Evolutionary conservation across 2,888 invertebrate genomes (phyloP).

Genomic region (Protodeltote pygarga): DNA sequence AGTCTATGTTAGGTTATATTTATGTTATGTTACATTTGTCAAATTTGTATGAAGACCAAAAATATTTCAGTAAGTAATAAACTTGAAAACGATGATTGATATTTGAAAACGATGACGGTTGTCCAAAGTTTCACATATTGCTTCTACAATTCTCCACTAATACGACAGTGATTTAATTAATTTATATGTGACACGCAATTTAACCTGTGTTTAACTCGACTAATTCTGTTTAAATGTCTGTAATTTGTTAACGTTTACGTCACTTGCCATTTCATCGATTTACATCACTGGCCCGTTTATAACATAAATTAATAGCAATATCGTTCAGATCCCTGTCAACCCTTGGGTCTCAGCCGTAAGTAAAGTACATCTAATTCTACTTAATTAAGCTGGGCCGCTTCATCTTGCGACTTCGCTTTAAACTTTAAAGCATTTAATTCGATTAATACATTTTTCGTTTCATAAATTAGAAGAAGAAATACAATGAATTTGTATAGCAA

Average conservation of each 20-base stretch:
- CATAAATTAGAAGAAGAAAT: too few species aligned
- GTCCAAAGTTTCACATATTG: conserved; percentile 1
- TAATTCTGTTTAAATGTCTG: conserved; percentile 37
- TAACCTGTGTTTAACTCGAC: conserved; percentile 32
- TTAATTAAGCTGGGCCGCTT: not conserved
- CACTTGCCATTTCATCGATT: conserved; percentile 29
- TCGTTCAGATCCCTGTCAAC: not conserved
- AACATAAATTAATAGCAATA: conserved; percentile 14
- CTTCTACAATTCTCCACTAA: not conserved
- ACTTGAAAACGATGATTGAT: too few species aligned
- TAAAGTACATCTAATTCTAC: not conserved
- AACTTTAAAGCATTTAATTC: too few species aligned
- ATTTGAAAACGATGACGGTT: too few species aligned
- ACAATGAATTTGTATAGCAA: too few species aligned
- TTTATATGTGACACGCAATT: conserved; percentile 38
- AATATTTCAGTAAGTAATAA: too few species aligned
- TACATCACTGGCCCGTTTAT: conserved; percentile 8
- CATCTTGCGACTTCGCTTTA: too few species aligned
- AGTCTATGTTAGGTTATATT: too few species aligned
- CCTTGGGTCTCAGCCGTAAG: not conserved
- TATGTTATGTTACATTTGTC: too few species aligned
- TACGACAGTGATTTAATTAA: conserved; percentile 13
- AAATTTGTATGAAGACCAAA: too few species aligned
- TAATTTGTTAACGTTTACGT: conserved; percentile 37
- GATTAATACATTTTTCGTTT: too few species aligned